A percentile compares a stretch with the other conserved stretches of the same genome.
Evolutionary conservation across 2,797 vertebrate genomes (phyloP).

Genomic region (Podargus strigoides): DNA sequence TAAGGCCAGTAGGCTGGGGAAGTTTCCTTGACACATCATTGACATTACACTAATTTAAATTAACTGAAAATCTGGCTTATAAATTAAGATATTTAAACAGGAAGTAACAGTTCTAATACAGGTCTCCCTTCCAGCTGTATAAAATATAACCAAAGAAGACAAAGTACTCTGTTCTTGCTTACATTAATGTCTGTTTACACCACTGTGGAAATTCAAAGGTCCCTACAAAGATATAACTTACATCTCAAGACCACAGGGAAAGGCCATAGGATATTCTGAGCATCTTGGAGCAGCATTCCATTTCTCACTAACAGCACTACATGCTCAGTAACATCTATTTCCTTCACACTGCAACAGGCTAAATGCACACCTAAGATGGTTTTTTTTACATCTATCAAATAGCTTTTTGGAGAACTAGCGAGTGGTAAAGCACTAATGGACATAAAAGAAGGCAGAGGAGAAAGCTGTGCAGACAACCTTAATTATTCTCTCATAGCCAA

Average conservation of each 20-base stretch:
- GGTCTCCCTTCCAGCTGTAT: not conserved
- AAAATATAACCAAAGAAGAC: not conserved
- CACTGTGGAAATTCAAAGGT: not conserved
- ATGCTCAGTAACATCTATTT: not conserved
- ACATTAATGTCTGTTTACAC: not conserved
- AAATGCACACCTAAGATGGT: not conserved
- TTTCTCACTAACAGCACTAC: not conserved
- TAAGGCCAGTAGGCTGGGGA: not conserved
- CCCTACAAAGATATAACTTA: not conserved
- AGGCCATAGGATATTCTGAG: not conserved
- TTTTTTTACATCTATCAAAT: not conserved
- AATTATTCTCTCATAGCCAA: not conserved
- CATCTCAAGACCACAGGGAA: not conserved
- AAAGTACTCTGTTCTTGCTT: not conserved
- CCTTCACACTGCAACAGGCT: not conserved
- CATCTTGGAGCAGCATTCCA: not conserved
- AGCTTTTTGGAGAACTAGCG: not conserved
- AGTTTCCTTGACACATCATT: not conserved
- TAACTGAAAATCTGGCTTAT: not conserved
- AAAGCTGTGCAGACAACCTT: not conserved
- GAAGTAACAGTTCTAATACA: not conserved
- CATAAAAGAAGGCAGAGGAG: not conserved
- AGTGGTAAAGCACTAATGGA: not conserved
- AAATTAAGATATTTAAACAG: not conserved
- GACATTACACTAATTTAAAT: not conserved